These are phyloP conservation scores for Vollenhovia emeryi DNA, from an alignment of 1,140 invertebrate species.

Conservation along the genomic window DNA sequence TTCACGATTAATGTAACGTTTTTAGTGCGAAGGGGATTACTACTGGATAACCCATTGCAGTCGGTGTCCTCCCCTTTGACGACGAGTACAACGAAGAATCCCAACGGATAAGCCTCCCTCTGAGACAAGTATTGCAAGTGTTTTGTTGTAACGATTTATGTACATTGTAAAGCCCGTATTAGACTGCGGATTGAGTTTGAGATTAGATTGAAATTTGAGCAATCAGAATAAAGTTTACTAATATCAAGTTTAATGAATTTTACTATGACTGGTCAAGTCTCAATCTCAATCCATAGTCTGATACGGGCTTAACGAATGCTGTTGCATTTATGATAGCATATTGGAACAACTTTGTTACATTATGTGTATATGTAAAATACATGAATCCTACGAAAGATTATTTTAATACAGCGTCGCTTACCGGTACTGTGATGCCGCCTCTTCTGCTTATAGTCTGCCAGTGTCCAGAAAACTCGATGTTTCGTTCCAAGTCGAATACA, in stretches of 20 bases:
- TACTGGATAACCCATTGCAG: slow-evolving; percentile 86
- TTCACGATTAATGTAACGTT: slow-evolving; percentile 85
- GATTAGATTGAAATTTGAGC: too few relatives aligned
- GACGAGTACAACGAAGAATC: slow-evolving; percentile 94
- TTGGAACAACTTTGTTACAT: slow-evolving; percentile 34
- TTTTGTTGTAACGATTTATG: too few relatives aligned
- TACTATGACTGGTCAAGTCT: too few relatives aligned
- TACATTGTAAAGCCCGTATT: too few relatives aligned
- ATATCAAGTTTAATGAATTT: too few relatives aligned
- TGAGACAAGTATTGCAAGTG: slow-evolving; percentile 66
- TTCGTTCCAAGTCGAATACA: slow-evolving; percentile 88
- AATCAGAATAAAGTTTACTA: too few relatives aligned
- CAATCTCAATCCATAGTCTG: too few relatives aligned
- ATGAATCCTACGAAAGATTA: not conserved
- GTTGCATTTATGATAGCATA: not conserved
- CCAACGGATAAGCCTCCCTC: slow-evolving; percentile 85
- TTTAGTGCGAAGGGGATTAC: slow-evolving; percentile 83
- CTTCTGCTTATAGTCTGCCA: slow-evolving; percentile 89
- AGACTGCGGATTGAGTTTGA: too few relatives aligned
- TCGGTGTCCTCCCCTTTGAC: slow-evolving; percentile 91
- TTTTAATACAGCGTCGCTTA: slow-evolving; percentile 73
- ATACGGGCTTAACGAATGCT: not conserved
- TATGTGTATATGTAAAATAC: slow-evolving; percentile 24
- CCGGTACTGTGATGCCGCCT: slow-evolving; percentile 88
- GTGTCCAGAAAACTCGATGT: slow-evolving; percentile 87